Evolutionary conservation across 2,113 vertebrate genomes (phyloP), one percentile per base, ranked within the genome.

Genomic region (Spea multiplicata): DNA sequence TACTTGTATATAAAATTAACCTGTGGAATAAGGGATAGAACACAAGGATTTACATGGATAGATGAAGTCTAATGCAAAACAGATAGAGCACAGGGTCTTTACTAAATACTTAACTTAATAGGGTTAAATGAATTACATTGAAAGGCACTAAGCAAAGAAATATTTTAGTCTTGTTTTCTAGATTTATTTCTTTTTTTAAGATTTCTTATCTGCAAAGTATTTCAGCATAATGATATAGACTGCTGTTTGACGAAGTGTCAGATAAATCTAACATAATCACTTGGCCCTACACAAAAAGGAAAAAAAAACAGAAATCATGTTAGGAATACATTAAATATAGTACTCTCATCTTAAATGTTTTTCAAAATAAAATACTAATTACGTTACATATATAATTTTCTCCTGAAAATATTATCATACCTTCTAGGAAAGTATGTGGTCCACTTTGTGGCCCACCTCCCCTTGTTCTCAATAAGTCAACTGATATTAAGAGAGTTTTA

Each of bases 61-160:
- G 65, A 76, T 76, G 67, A 53, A 53, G 66, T 69, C 59, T 69
- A 76, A 47, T 76, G 59, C 48, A 46, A 69, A 55, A 68, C 16
- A 68, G 74, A 76, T 55, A 68, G 74, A 76, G 57, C 17, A 66
- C 74, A 68, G 65, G 66, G 68, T 76, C 66, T 48, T 50, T 76
- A 76, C 74, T 76, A 69, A 76, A 67, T 59, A 50, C 45, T 69
- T 52, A 17, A 68, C 74, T 48, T 68, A 76, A 76, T 76, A 76
- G 74, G 44, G 9, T 50, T 46, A 76, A 69, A 76, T 76, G 68
- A 76, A 76, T 76, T 76, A 66, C 69, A 66, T 50, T 76, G 53
- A 76, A 57, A 76, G 74, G 62, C 53, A 44, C 50, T 68, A 69
- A 76, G 74, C 64, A 75, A 64, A 59, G 74, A 50, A 76, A 76